Evolutionary conservation across 2,113 vertebrate genomes (phyloP).

Genomic region (Elanus axillaris): DNA sequence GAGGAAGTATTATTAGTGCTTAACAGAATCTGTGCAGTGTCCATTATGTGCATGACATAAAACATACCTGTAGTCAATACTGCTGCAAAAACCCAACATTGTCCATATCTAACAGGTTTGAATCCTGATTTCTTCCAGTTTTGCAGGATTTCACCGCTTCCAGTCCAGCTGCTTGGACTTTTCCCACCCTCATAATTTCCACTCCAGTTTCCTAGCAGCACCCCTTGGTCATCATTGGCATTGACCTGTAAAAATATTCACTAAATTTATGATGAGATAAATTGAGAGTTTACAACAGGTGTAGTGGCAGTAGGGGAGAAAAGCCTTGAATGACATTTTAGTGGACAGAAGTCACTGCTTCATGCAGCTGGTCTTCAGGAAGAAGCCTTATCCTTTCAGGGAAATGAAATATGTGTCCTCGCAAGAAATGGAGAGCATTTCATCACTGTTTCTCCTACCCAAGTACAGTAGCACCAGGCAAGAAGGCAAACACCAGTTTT

Average conservation of each 20-base stretch:
- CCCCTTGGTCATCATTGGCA: constrained; percentile 73
- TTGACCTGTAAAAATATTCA: constrained; percentile 69
- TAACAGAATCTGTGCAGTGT: neutral
- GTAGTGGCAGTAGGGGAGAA: neutral
- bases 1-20: neutral
- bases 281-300: neutral
- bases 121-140: constrained; percentile 70
- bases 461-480: neutral
- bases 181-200: constrained; percentile 69
- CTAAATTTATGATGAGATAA: neutral
- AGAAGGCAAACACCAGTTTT: neutral
- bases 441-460: neutral
- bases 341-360: neutral
- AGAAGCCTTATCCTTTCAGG: neutral
- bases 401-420: neutral
- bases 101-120: constrained; percentile 72
- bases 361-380: neutral
- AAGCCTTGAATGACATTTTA: neutral
- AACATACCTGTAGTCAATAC: constrained; percentile 76
- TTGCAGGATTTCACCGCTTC: constrained; percentile 75
- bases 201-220: constrained; percentile 77
- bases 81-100: constrained; percentile 82
- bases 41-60: neutral
- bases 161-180: constrained; percentile 74
- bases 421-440: neutral